Base-by-base conservation (phyloP, 2,797 vertebrate genomes). In the Eulemur mongoz region DNA sequence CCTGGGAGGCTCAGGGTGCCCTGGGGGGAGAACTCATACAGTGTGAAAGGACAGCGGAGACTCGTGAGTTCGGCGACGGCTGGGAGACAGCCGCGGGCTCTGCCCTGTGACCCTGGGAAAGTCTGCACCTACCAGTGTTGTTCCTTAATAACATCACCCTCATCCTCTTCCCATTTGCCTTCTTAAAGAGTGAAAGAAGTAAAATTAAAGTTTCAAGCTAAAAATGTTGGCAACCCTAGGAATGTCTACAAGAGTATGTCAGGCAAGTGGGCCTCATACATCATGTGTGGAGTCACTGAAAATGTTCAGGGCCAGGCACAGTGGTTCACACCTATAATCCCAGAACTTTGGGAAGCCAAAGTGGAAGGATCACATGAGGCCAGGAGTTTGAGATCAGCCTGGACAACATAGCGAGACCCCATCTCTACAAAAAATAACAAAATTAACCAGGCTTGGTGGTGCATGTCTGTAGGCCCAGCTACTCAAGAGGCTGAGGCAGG, bases 51-150 rank as follows among this genome's bases (percentile, higher is more conserved):
- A 2, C 1, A 25, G 27, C 25, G 43, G n/a, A 83, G 25, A 32
- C 43, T 48, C 25, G 12, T 13, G 45, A 61, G 35, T 30, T 40
- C 13, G 5, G 20, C 35, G 35, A 54, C 12, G 12, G 22, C 38
- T 8, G 1, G 45, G 27, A 85, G 14, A 63, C 50, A 89, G 61
- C 17, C 4, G 0, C 0, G 4, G 17, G 11, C 45, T 59, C 72
- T 20, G 0, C 2, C 30, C 48, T 35, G 48, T 27, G 40, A 45
- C n/a, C 54, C 67, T 0, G 0, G 12, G n/a, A 12, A 5, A 15
- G 15, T 23, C 48, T 40, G 9, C 12, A 30, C 0, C 2, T 0
- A 35, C 3, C 0, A 0, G 14, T 78, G 17, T 65, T 92, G 17
- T 65, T 92, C 2, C 27, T 38, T 59, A 50, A 50, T 78, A 61